Conservation (phyloP, 92 coral and sea anemone genomes). For the Parazoanthus atlanticus region DNA sequence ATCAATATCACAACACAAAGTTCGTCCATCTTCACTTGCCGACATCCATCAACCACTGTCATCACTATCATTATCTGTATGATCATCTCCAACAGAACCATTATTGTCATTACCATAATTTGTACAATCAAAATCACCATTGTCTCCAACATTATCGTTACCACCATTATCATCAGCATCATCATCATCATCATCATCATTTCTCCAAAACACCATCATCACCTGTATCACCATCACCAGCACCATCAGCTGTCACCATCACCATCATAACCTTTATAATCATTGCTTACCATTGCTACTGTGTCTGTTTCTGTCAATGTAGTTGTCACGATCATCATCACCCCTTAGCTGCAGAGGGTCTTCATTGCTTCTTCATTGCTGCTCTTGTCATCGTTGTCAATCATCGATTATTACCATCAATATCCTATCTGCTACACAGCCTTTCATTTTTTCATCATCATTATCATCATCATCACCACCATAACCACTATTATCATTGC, state of each 20-base stretch:
- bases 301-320: no score
- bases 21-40: not conserved
- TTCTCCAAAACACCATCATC: not conserved
- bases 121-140: not conserved
- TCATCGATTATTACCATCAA: no score
- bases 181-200: no score
- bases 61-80: not conserved
- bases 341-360: no score
- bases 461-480: not conserved
- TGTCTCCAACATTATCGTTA: not conserved
- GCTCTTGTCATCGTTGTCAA: no score
- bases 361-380: no score
- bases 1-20: not conserved
- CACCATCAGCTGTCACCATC: not conserved
- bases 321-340: no score
- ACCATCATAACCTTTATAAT: not conserved
- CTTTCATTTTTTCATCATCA: not conserved
- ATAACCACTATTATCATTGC: not conserved
- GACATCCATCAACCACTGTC: not conserved
- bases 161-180: not conserved
- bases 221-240: not conserved
- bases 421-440: no score
- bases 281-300: no score
- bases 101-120: not conserved
- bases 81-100: slow-evolving; percentile 3